Conservation (phyloP, 23 tunicate species). For the Oikopleura vanhoeffeni region DNA sequence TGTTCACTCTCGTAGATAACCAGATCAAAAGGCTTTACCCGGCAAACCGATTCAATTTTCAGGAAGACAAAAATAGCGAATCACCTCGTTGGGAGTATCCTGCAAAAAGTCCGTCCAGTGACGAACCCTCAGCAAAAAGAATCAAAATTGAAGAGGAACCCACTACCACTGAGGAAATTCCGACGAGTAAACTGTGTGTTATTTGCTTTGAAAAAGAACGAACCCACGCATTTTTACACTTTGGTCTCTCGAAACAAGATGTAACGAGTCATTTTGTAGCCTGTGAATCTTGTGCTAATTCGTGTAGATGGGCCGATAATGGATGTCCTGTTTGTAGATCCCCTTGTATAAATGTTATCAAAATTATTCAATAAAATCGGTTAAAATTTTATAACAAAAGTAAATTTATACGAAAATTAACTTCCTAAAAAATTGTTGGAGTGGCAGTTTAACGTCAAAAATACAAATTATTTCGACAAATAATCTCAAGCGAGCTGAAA, state of each 20-base stretch:
- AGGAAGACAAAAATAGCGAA: neutral
- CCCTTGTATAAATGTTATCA: neutral
- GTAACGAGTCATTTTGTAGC: neutral
- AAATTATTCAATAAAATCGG: neutral
- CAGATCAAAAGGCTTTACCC: neutral
- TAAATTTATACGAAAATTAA: neutral
- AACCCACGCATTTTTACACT: neutral
- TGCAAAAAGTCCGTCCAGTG: neutral
- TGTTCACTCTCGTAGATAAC: neutral
- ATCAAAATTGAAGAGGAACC: neutral
- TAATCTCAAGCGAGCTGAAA: no score
- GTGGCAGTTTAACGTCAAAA: neutral
- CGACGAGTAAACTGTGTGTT: neutral
- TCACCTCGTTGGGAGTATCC: neutral
- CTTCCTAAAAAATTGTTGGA: neutral
- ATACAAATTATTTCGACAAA: neutral
- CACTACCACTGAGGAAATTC: neutral
- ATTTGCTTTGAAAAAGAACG: neutral
- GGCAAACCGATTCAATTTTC: neutral
- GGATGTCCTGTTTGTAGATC: neutral
- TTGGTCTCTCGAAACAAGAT: neutral
- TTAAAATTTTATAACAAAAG: neutral
- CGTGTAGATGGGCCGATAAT: neutral
- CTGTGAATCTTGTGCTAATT: neutral
- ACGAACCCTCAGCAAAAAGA: neutral